These are phyloP conservation scores for Micronycteris hirsuta DNA, from an alignment of 2,113 vertebrate species.

Conservation along the genomic window DNA sequence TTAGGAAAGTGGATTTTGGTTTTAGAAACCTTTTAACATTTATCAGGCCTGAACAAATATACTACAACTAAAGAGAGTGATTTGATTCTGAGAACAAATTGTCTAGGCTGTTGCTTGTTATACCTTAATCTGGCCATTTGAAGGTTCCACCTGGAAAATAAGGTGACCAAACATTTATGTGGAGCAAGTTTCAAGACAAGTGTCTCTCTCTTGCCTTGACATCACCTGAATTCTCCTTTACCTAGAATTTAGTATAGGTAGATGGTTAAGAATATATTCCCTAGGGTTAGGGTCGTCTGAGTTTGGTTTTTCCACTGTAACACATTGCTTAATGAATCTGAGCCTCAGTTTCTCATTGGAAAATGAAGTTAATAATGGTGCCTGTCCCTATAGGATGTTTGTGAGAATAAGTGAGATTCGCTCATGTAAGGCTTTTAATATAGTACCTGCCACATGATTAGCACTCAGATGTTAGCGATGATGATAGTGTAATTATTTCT, in stretches of 20 bases:
- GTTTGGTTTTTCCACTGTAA: neutral
- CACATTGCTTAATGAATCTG: neutral
- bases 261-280: neutral
- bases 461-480: neutral
- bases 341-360: neutral
- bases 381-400: neutral
- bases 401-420: slow-evolving; percentile 18
- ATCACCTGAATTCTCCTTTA: neutral
- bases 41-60: neutral
- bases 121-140: neutral
- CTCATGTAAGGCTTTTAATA: neutral
- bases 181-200: neutral
- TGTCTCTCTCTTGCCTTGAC: neutral
- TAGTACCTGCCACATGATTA: neutral
- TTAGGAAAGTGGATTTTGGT: neutral
- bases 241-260: neutral
- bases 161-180: neutral
- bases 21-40: slow-evolving; percentile 12
- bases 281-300: neutral
- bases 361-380: neutral
- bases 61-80: neutral
- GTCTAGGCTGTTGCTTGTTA: neutral
- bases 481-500: neutral
- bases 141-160: neutral
- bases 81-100: neutral